Percentiles rank a stretch among this genome's conserved stretches.
phyloP scores from a whole-genome alignment of 2,797 vertebrate species.

The Lutjanus campechanus region DNA sequence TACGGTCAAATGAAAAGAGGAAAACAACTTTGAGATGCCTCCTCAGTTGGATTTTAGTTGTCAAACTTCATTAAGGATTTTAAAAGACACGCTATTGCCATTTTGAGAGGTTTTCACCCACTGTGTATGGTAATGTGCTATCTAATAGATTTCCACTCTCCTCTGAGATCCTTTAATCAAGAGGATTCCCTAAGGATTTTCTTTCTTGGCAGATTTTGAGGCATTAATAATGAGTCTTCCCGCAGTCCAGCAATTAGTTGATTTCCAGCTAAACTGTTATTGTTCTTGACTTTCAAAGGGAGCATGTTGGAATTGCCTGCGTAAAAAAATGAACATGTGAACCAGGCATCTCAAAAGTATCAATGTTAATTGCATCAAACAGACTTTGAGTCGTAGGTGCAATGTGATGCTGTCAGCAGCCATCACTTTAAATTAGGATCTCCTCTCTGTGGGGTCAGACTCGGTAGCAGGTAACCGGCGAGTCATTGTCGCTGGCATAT shows the following conservation, averaged over 20 bases:
- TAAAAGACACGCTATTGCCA: constrained; percentile 45
- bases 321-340: constrained; percentile 32
- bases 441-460: constrained; percentile 66
- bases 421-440: constrained; percentile 61
- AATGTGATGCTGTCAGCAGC: constrained; percentile 61
- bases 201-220: constrained; percentile 58
- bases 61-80: constrained; percentile 66
- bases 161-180: constrained; percentile 68
- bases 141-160: constrained; percentile 72
- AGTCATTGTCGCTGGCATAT: constrained; percentile 64
- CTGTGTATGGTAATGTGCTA: constrained; percentile 70
- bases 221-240: constrained; percentile 55
- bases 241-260: constrained; percentile 53
- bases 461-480: constrained; percentile 61
- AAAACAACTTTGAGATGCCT: constrained; percentile 34
- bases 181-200: constrained; percentile 52
- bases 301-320: neutral
- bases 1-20: constrained; percentile 35
- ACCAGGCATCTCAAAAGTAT: constrained; percentile 37
- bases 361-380: constrained; percentile 59
- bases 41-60: constrained; percentile 50
- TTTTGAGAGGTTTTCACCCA: constrained; percentile 45
- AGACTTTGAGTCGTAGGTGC: constrained; percentile 54
- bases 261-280: constrained; percentile 58
- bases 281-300: constrained; percentile 61